Evolutionary conservation across 2,113 vertebrate species (phyloP).

Genomic region (Notiomystis cincta): DNA sequence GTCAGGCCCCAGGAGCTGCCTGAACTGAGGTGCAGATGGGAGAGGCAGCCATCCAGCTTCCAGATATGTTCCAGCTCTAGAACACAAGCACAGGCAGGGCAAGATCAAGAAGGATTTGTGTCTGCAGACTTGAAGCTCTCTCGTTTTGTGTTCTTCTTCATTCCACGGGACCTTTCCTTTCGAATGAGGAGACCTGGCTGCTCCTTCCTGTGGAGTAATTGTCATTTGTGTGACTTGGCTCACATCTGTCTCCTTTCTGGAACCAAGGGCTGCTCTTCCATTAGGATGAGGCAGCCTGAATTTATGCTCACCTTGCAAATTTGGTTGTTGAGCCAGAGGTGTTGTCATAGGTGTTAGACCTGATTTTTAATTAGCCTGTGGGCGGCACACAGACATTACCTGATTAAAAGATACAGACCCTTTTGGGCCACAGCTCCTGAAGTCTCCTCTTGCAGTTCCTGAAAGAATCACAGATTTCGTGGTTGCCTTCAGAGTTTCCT

Average conservation of each 20-base stretch:
- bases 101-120: neutral
- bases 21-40: neutral
- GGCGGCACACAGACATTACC: neutral
- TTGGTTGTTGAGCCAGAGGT: neutral
- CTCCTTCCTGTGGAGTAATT: neutral
- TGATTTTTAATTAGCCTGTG: neutral
- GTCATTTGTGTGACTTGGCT: neutral
- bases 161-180: neutral
- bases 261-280: neutral
- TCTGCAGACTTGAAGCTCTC: neutral
- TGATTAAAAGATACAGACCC: neutral
- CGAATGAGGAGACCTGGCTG: accelerated
- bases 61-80: neutral
- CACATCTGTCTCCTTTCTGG: neutral
- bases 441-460: neutral
- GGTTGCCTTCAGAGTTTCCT: neutral
- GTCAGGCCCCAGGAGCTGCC: neutral
- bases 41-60: neutral
- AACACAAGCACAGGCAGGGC: neutral
- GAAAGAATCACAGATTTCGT: neutral
- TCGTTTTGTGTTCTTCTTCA: neutral
- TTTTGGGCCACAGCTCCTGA: neutral
- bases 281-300: neutral
- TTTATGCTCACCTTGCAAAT: neutral
- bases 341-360: neutral